phyloP scores from a whole-genome alignment of 2,888 invertebrate genomes.

The Tanytarsus gracilentus region DNA sequence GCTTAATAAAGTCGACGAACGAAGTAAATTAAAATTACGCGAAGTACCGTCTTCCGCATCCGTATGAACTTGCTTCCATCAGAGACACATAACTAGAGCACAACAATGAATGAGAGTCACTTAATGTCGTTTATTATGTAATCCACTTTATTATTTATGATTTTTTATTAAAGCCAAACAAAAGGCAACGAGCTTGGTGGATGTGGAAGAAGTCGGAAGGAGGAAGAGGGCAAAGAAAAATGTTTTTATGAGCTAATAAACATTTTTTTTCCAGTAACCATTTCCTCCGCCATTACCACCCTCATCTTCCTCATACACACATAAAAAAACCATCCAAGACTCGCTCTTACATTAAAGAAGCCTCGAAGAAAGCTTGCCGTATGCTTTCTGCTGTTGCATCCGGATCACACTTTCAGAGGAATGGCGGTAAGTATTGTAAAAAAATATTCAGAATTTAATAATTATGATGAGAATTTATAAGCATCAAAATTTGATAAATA shows the following conservation, averaged over 20 bases:
- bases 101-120: neutral
- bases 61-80: neutral
- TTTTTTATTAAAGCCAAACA: slow-evolving; percentile 26
- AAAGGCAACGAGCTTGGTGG: neutral
- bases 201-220: neutral
- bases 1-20: neutral
- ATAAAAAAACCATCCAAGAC: too few relatives aligned
- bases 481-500: too few relatives aligned
- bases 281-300: neutral
- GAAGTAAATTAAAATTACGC: slow-evolving; percentile 7
- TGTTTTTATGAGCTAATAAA: slow-evolving; percentile 15
- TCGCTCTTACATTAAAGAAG: too few relatives aligned
- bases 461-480: too few relatives aligned
- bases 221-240: neutral
- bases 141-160: slow-evolving; percentile 29
- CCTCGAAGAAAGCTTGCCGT: too few relatives aligned
- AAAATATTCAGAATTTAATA: too few relatives aligned
- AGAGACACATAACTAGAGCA: neutral
- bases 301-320: too few relatives aligned
- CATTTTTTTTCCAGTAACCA: neutral
- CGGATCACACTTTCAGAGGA: too few relatives aligned
- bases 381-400: too few relatives aligned
- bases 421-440: too few relatives aligned
- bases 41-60: too few relatives aligned
- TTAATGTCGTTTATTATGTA: slow-evolving; percentile 24